phyloP scores from a whole-genome alignment of 2,113 vertebrate species.

The Ciconia stormi region DNA sequence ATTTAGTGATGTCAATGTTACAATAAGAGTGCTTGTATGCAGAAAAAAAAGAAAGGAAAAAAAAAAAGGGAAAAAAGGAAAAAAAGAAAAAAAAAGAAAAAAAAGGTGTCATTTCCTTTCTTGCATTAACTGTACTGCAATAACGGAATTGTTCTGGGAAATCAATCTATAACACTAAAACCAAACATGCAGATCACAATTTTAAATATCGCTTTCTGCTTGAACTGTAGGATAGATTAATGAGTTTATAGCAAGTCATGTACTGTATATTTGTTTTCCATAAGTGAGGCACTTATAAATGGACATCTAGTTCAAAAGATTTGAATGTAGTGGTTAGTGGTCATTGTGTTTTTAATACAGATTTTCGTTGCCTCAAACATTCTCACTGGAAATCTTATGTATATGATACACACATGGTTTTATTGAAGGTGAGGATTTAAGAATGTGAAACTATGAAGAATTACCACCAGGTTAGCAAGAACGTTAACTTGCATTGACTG shows the following conservation, averaged over 20 bases:
- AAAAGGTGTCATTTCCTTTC: not conserved
- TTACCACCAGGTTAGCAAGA: not conserved
- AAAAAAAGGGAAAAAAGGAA: too few relatives aligned
- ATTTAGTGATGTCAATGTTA: not conserved
- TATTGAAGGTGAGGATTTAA: not conserved
- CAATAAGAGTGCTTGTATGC: not conserved
- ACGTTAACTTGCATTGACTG: not conserved
- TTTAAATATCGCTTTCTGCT: not conserved
- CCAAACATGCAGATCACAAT: not conserved
- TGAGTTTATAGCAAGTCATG: not conserved
- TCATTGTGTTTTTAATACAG: not conserved
- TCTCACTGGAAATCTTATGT: not conserved
- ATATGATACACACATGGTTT: not conserved
- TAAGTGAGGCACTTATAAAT: not conserved
- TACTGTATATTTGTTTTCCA: not conserved
- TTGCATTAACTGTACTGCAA: not conserved
- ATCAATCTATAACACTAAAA: not conserved
- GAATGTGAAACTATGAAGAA: not conserved
- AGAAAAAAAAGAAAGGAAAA: too few relatives aligned
- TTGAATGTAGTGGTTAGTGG: not conserved
- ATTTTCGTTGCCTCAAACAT: not conserved
- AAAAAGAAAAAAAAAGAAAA: accelerated
- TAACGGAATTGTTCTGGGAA: not conserved
- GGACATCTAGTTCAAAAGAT: not conserved
- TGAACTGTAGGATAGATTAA: not conserved